Percentiles rank a stretch among this genome's conserved stretches.
Conservation (phyloP, 2,113 vertebrate genomes). For the Triplophysa tibetana region DNA sequence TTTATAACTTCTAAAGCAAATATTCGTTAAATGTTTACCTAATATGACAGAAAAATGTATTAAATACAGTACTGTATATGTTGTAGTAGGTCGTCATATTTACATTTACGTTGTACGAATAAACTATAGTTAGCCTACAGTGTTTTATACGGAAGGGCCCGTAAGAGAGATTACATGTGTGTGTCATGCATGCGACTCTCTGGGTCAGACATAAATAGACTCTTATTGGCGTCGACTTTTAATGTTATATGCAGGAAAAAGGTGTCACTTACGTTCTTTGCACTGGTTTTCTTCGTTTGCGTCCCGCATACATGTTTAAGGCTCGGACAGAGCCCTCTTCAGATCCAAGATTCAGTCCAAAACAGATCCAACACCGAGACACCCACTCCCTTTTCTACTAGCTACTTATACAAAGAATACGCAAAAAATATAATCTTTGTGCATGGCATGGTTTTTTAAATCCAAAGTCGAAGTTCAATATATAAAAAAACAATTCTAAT, state of each 20-base stretch:
- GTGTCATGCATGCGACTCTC: background rate
- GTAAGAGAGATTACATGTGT: background rate
- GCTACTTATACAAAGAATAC: background rate
- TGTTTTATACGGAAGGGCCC: too few species aligned
- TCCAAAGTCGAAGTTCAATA: background rate
- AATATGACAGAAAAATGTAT: too few species aligned
- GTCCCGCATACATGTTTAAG: slow-evolving; percentile 58
- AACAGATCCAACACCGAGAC: background rate
- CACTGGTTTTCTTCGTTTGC: slow-evolving; percentile 59
- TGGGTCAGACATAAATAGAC: background rate
- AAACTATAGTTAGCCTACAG: too few species aligned
- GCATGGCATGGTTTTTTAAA: background rate
- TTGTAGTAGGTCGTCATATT: too few species aligned
- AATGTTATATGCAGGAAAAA: too few species aligned
- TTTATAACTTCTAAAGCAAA: too few species aligned
- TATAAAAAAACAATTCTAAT: background rate
- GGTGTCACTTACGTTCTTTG: slow-evolving; percentile 56
- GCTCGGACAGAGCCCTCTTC: slow-evolving; percentile 4
- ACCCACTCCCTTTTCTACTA: background rate
- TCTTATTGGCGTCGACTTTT: too few species aligned
- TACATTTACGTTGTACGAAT: too few species aligned
- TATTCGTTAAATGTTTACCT: too few species aligned
- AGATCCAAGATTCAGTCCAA: background rate
- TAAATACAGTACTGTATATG: too few species aligned
- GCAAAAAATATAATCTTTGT: background rate